Conservation (phyloP, 2,888 invertebrate genomes). For the Trissolcus japonicus region DNA sequence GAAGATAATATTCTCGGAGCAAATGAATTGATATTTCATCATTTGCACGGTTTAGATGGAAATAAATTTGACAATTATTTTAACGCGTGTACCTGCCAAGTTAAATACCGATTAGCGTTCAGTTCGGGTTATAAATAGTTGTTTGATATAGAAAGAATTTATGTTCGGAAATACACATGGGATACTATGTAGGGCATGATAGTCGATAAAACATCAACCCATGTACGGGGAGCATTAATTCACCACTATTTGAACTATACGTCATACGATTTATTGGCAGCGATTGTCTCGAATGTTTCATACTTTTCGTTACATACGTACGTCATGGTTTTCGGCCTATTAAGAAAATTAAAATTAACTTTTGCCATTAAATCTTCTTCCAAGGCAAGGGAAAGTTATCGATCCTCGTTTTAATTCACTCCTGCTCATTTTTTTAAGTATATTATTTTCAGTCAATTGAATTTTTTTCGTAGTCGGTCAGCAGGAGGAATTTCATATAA, state of each 20-base stretch:
- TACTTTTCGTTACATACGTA: conserved; percentile 15
- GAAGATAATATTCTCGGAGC: no score
- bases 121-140: conserved; percentile 22
- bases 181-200: conserved; percentile 46
- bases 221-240: conserved; percentile 42
- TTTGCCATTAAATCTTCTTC: no score
- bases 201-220: conserved; percentile 50
- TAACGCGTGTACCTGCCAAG: background rate
- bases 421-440: conserved; percentile 2
- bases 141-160: conserved; percentile 36
- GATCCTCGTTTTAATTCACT: no score
- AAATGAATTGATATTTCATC: no score
- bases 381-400: no score
- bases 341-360: conserved; percentile 29
- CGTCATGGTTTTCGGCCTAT: conserved; percentile 2
- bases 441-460: background rate
- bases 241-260: conserved; percentile 39
- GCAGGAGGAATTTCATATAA: no score
- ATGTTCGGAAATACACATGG: conserved; percentile 40
- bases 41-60: no score
- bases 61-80: background rate
- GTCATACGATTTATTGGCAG: conserved; percentile 44
- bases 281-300: conserved; percentile 26
- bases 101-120: conserved; percentile 18
- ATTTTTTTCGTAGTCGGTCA: no score